These are phyloP conservation scores for Hippopotamyrus pictus DNA, from an alignment of 2,797 vertebrate genomes.

Conservation along the genomic window DNA sequence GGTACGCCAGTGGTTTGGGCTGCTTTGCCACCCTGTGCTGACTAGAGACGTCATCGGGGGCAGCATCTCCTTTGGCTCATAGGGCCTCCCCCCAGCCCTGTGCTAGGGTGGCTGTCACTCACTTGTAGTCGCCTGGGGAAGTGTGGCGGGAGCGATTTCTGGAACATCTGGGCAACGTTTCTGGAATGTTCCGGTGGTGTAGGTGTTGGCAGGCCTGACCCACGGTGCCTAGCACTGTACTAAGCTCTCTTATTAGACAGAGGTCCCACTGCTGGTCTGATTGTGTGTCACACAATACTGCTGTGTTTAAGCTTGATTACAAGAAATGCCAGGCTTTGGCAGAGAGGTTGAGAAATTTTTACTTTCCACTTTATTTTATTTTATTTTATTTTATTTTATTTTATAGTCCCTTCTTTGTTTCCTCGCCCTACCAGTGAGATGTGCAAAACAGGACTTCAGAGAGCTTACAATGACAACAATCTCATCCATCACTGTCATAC, in stretches of 20 bases:
- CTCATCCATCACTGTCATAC: neutral
- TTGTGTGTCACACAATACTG: constrained; percentile 37
- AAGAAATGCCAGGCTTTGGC: constrained; percentile 24
- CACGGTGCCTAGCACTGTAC: constrained; percentile 37
- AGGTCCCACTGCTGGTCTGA: constrained; percentile 35
- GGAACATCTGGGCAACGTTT: neutral
- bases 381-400: neutral
- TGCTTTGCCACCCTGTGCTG: neutral
- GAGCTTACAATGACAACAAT: neutral
- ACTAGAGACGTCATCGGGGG: neutral
- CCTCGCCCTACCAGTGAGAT: neutral
- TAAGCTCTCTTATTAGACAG: constrained; percentile 38
- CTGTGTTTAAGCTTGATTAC: constrained; percentile 34
- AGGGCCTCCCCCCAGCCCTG: neutral
- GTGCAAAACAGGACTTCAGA: neutral
- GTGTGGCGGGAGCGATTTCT: neutral
- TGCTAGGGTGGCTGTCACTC: neutral
- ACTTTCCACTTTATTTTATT: neutral
- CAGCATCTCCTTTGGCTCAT: neutral
- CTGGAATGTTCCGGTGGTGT: neutral
- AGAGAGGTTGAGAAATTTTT: neutral
- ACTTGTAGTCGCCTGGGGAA: neutral
- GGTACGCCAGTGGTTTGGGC: constrained; percentile 19
- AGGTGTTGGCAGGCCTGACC: constrained; percentile 36
- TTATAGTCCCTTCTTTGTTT: neutral